Evolutionary conservation across 2,113 vertebrate genomes (phyloP).

Genomic region (Galeopterus variegatus): DNA sequence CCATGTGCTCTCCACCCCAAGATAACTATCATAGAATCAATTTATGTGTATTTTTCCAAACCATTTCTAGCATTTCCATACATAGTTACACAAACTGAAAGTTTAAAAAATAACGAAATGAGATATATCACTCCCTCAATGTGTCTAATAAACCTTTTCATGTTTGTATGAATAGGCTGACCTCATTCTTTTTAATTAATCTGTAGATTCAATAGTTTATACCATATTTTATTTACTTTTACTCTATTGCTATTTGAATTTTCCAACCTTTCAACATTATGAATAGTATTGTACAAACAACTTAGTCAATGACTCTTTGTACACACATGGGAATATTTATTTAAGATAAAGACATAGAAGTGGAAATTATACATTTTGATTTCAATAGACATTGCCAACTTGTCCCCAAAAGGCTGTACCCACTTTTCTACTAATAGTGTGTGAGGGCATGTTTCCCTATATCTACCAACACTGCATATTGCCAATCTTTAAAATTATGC

Average conservation of each 20-base stretch:
- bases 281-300: constrained; percentile 6
- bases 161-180: constrained; percentile 6
- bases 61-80: neutral
- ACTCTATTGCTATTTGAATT: neutral
- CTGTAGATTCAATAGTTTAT: neutral
- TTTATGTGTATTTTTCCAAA: neutral
- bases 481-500: constrained; percentile 3
- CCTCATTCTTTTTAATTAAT: constrained; percentile 26
- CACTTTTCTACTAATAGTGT: neutral
- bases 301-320: neutral
- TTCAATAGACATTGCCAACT: constrained; percentile 14
- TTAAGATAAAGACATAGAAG: constrained; percentile 40
- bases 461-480: neutral
- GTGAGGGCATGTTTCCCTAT: neutral
- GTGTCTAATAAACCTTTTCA: neutral
- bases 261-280: constrained; percentile 20
- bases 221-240: constrained; percentile 29
- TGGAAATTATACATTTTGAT: constrained; percentile 1
- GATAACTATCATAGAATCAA: neutral
- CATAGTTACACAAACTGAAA: neutral
- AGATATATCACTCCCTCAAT: neutral
- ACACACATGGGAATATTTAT: neutral
- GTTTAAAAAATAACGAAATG: neutral
- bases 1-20: neutral
- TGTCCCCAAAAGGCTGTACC: neutral